Base-by-base conservation (phyloP, 2,888 invertebrate species). In the Margaritifera margaritifera region DNA sequence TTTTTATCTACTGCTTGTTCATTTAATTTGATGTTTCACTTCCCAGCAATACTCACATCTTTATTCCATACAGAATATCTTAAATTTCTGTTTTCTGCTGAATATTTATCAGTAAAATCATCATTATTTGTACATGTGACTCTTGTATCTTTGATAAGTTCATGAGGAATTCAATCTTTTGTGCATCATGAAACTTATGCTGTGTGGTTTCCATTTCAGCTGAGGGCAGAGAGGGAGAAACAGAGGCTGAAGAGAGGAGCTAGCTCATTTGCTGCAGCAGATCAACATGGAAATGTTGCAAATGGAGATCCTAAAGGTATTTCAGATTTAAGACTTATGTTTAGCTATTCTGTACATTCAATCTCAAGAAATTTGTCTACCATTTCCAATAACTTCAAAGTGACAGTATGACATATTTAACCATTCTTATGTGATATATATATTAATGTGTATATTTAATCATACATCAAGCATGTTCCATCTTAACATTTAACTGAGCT, bases 171-270 rank as follows among this genome's bases (percentile, higher is more conserved):
- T 20, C 31, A 31, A 6, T 31, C 31, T 8, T 31, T 42, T 42
- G 42, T 42, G 42, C 42, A 42, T 42, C 42, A 42, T 42, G 8
- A 31, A 31, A 31, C 31, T 31, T 6, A n/a, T n/a, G 15, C 4
- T 42, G 42, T 42, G 1, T 42, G 42, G 42, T 4, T 15, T 42
- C 42, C 42, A 57, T 74, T 71, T 58, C 78, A 87, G 88, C 65
- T 86, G 68, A 82, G 81, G 72, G 85, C 82, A 66, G 88, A 88
- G 69, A 77, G 85, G 68, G 87, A 87, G 68, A 85, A 80, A 66
- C 75, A 81, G 64, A 60, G 81, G 52, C 56, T 81, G 50, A 71
- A 76, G 57, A 80, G 77, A 67, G 74, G 81, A 66, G 79, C 79
- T 61, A 77, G 69, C 31, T 71, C 68, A 53, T 58, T 69, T 42